Evolutionary conservation across 2,888 invertebrate species (phyloP), one percentile per base, ranked within the genome.

Genomic region (Idaea aversata): DNA sequence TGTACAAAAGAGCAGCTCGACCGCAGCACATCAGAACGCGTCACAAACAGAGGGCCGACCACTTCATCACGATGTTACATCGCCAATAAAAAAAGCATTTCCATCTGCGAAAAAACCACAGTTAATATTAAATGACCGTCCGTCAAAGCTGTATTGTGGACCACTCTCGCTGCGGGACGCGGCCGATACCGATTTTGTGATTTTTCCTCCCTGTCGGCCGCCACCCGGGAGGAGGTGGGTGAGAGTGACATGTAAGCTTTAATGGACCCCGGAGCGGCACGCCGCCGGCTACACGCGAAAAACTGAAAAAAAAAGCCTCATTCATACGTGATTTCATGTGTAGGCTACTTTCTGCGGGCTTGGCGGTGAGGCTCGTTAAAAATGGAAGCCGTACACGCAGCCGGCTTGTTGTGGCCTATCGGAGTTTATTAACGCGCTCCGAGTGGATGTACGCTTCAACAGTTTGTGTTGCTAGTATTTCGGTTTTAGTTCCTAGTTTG

Each of bases 111-210:
- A 85, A 88, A 90, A 91, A 91, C 92, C 92, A 83, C 93, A 91
- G 93, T 92, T 90, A 92, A 93, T 93, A 93, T 92, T 92, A 93
- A 92, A 93, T 91, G 91, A 91, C 86, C 90, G 90, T 91, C 86
- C 89, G 88, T 92, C 93, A 93, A 93, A 92, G 89, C 88, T 87
- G 88, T 88, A 88, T 90, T 88, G 90, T 88, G 78, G 83, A 83
- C 84, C 81, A 75, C 83, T 70, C 75, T 77, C 87, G 83, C 86
- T 79, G 87, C 85, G 89, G 90, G 88, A 85, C 84, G 84, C 85
- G 84, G 85, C 88, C 90, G 84, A 90, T 91, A 89, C 88, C 90
- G 88, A 91, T 90, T 91, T 91, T 88, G 89, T 88, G 89, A 90
- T 90, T 90, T 90, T 90, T 88, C 82, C 84, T 77, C 76, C 78